Percentiles rank a stretch among this genome's conserved stretches.
Evolutionary conservation across 2,797 vertebrate genomes (phyloP).

Genomic region (Graptemys geographica): DNA sequence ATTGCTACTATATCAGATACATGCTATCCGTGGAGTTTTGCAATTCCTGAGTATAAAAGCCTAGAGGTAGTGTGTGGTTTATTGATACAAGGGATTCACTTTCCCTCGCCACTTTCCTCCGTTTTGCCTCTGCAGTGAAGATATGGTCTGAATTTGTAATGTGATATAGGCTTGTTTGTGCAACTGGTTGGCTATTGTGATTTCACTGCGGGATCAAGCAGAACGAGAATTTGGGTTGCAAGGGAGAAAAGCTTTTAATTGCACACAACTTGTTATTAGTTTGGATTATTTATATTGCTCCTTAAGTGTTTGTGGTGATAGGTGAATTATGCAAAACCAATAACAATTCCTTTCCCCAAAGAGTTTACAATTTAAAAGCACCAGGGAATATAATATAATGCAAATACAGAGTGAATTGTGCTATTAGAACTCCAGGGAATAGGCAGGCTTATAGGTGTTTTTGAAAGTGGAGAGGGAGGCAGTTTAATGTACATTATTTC

Average conservation of each 20-base stretch:
- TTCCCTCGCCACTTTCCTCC: too few relatives aligned
- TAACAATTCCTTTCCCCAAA: background rate
- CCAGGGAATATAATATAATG: accelerated
- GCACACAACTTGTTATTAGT: background rate
- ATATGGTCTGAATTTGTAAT: background rate
- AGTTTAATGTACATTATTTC: background rate
- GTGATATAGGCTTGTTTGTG: background rate
- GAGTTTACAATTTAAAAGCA: background rate
- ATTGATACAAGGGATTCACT: too few relatives aligned
- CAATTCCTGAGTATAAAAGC: background rate
- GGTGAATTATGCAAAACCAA: background rate
- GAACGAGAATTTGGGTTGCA: background rate
- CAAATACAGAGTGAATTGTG: background rate
- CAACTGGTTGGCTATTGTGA: background rate
- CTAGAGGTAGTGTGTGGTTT: accelerated
- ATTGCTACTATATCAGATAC: background rate
- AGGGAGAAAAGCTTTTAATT: background rate
- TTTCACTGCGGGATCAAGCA: accelerated
- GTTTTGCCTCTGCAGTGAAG: background rate
- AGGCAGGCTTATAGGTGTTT: background rate
- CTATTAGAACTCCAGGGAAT: background rate
- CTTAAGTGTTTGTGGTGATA: background rate
- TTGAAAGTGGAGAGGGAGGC: accelerated
- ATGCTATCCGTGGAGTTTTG: background rate
- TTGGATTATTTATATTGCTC: background rate